Base-by-base conservation (phyloP, 92 coral and sea anemone species). In the Epizoanthus scotinus region DNA sequence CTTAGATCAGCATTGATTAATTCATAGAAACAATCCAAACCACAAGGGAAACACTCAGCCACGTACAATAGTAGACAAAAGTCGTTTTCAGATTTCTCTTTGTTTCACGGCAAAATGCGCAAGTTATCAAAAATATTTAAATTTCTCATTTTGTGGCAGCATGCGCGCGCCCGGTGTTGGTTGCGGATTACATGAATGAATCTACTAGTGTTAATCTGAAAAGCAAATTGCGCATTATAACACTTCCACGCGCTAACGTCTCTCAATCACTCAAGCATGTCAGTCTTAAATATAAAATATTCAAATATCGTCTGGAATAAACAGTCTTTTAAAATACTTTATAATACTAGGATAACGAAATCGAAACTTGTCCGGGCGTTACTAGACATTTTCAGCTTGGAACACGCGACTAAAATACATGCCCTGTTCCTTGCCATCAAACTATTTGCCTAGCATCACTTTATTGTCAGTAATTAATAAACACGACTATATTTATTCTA, bases 361-460 rank as follows among this genome's bases (percentile, higher is more conserved):
- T 72, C 38, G 60, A 57, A 17, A 26, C 14, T 2, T n/a, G 55
- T 75, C 81, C 81, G 69, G 69, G 15, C 18, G 19, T 36, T 4
- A 58, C 38, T 21, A 67, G 42, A 19, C 81, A 38, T 9, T 58
- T 36, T 31, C 60, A 21, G 67, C 8, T 36, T 38, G 14, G 20
- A 59, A 40, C 81, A 75, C 81, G 81, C 81, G 68, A 75, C 68
- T 28, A 75, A 47, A 59, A 75, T 59, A 75, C 49, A 70, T 59
- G 44, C 17, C 8, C 78, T 13, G 57, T 58, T 59, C 47, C 55
- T 75, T 31, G 55, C 29, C 38, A 59, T 58, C 40, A 19, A 58
- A 60, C 67, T 59, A 75, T 75, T 75, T 75, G 81, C 68, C 59
- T 75, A 56, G 25, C 56, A 75, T 75, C 61, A 59, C 67, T 36